A percentile compares a stretch with the other conserved stretches of the same genome.
Evolutionary conservation across 2,888 invertebrate species (phyloP).

Genomic region (Drosophila helvetica): DNA sequence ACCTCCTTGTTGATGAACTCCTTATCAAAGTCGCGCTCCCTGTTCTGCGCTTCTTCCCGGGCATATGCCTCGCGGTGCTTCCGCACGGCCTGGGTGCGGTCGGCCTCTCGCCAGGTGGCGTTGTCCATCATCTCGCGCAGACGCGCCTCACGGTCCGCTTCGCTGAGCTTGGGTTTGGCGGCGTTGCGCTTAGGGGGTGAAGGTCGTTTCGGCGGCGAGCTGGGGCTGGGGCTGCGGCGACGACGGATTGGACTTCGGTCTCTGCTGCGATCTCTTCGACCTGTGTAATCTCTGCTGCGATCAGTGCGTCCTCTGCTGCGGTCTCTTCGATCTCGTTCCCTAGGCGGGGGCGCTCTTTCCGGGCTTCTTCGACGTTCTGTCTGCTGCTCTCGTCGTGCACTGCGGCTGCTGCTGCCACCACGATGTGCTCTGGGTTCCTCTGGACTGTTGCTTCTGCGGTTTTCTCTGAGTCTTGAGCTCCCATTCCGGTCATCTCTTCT

Average conservation of each 20-base stretch:
- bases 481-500: background rate
- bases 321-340: background rate
- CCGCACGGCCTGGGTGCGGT: conserved; percentile 87
- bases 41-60: conserved; percentile 84
- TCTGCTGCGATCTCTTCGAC: conserved; percentile 6
- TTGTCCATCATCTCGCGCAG: conserved; percentile 93
- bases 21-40: conserved; percentile 84
- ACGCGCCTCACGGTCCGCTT: conserved; percentile 88
- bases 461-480: conserved; percentile 2
- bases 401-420: background rate
- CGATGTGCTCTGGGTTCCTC: conserved; percentile 15
- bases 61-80: conserved; percentile 87
- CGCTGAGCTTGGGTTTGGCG: conserved; percentile 84
- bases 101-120: conserved; percentile 88
- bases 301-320: background rate
- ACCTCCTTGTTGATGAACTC: conserved; percentile 84
- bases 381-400: background rate
- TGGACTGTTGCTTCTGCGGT: conserved; percentile 20
- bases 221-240: conserved; percentile 8
- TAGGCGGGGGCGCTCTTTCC: background rate
- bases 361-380: background rate
- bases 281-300: background rate
- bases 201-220: conserved; percentile 10
- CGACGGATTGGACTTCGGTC: conserved; percentile 8
- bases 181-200: conserved; percentile 4